Evolutionary conservation across 2,797 vertebrate species (phyloP), one percentile per base, ranked within the genome.

Genomic region (Cuniculus paca): DNA sequence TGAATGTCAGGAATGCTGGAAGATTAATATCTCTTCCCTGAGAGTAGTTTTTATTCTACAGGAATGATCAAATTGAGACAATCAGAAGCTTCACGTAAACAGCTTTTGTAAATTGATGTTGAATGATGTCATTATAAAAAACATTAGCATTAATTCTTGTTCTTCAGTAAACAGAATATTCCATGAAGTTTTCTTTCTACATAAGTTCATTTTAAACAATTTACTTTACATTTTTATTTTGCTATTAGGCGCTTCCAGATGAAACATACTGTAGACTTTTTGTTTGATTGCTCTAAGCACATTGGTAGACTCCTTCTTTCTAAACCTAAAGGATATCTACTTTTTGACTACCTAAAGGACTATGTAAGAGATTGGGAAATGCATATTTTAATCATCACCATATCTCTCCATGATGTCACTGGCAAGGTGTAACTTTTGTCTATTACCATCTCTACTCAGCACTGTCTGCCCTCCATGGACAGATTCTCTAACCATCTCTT

Each of bases 181-280:
- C 26, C 6, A 84, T 4, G 6, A 1, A 31, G 22, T 93, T 94
- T 85, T 93, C 78, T 95, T 93, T 92, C 61, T 75, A 10, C 3
- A 81, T 14, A 90, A 84, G 78, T 20, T 26, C 31, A 81, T 31
- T 95, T 81, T 50, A n/a, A n/a, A 91, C 50, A 83, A 75, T 68
- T 60, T 2, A n/a, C 26, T 68, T 56, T 60, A 89, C 95, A 36
- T 42, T 87, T 34, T 78, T 82, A 52, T 60, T 94, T 82, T 95
- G 70, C 42, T 91, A 9, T n/a, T 78, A 56, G 36, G 17, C 83
- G 20, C 19, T 63, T 94, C 42, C 93, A 70, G 24, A 22, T 93
- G 28, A 80, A 96, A 52, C 42, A 61, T 34, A 31, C 2, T 28
- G 4, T 72, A 45, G 0, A 87, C 9, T 78, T 81, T 58, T 80